These are phyloP conservation scores for Lepus oiostolus DNA, from an alignment of 2,797 vertebrate species.

Conservation along the genomic window DNA sequence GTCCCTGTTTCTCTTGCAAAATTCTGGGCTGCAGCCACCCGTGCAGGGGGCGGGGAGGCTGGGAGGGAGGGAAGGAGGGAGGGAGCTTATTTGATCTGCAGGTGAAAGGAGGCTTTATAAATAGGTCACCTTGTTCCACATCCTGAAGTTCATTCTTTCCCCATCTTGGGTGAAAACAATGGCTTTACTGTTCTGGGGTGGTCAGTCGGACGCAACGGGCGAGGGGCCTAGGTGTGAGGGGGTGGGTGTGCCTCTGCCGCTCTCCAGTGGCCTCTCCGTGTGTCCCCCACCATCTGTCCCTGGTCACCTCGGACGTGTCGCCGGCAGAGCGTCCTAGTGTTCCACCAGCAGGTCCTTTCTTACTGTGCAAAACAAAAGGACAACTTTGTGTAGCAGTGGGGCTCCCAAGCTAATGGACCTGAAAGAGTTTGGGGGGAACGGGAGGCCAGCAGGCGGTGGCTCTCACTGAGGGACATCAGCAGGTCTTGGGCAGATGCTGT, in stretches of 20 bases:
- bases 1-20: conserved; percentile 63
- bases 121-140: conserved; percentile 81
- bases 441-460: not conserved
- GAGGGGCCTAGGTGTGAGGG: not conserved
- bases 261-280: not conserved
- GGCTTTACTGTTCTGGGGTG: conserved; percentile 77
- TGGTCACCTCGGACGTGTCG: not conserved
- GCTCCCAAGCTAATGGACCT: fast-evolving
- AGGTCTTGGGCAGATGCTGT: not conserved
- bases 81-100: conserved; percentile 76
- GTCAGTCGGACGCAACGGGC: not conserved
- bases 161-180: conserved; percentile 76
- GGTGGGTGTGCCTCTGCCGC: not conserved
- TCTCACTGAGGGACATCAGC: not conserved
- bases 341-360: not conserved
- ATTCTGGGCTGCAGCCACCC: conserved; percentile 45
- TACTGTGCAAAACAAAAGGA: not conserved
- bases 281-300: not conserved
- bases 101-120: conserved; percentile 84
- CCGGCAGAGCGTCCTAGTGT: not conserved
- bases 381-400: not conserved
- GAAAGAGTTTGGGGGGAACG: not conserved
- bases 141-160: conserved; percentile 81
- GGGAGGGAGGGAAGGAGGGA: conserved; percentile 31
- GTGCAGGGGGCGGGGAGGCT: not conserved